phyloP scores from a whole-genome alignment of 1,140 invertebrate genomes.

The Capitella teleta region DNA sequence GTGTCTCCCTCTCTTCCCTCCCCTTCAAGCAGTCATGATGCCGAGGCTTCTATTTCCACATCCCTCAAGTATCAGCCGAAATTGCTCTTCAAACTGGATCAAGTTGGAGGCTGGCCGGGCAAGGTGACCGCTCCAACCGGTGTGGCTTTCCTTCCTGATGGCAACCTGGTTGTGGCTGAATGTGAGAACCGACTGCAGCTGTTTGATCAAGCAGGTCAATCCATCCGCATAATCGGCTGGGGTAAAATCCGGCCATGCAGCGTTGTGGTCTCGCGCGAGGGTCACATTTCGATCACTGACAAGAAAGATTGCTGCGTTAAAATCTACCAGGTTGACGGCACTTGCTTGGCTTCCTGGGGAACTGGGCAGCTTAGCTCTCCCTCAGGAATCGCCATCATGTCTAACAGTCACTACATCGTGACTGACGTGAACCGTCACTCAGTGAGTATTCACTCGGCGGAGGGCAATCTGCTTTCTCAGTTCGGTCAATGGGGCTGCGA shows the following conservation, averaged over 20 bases:
- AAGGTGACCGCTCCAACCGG: slow-evolving; percentile 7
- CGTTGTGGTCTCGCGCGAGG: slow-evolving; percentile 1
- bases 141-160: slow-evolving; percentile 6
- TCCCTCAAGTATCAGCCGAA: not conserved
- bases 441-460: slow-evolving; percentile 1
- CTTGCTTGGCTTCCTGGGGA: not conserved
- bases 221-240: slow-evolving; percentile 11
- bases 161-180: slow-evolving; percentile 9
- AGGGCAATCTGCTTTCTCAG: not conserved
- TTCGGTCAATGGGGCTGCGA: slow-evolving; percentile 4
- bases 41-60: not conserved
- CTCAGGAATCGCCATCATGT: not conserved
- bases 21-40: not conserved
- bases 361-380: not conserved
- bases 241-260: slow-evolving; percentile 8
- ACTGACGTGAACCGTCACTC: not conserved
- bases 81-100: slow-evolving; percentile 9
- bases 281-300: slow-evolving; percentile 7
- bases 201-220: slow-evolving; percentile 8
- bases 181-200: slow-evolving; percentile 11
- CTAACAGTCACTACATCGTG: slow-evolving; percentile 1
- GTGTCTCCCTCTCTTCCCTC: not conserved
- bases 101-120: slow-evolving; percentile 12
- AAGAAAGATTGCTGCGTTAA: slow-evolving; percentile 6
- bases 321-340: slow-evolving; percentile 1